Evolutionary conservation across 2,888 invertebrate species (phyloP).

Genomic region (Caenorhabditis afra): DNA sequence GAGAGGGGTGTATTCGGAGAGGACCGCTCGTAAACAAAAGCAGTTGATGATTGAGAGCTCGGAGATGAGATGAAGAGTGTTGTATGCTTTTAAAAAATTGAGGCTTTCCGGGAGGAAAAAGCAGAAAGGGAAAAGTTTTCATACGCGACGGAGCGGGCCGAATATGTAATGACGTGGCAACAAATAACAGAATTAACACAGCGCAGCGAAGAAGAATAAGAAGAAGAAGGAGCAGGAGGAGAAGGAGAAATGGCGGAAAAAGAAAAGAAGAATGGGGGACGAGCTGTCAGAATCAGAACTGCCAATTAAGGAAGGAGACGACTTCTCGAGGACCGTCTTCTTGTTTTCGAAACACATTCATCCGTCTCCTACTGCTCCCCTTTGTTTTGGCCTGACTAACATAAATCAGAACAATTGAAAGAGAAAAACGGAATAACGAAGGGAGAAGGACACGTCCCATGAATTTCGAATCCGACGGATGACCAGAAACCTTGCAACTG

Average conservation of each 20-base stretch:
- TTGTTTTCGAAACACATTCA: constrained; percentile 10
- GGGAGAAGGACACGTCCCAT: constrained; percentile 28
- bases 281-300: constrained; percentile 39
- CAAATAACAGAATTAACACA: constrained; percentile 11
- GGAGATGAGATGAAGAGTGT: constrained; percentile 56
- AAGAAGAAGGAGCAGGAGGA: background rate
- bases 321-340: constrained; percentile 1
- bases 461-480: constrained; percentile 15
- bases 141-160: constrained; percentile 10
- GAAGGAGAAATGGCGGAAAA: background rate
- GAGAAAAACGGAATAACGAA: constrained; percentile 15
- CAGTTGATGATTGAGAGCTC: constrained; percentile 54
- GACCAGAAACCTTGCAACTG: constrained; percentile 14
- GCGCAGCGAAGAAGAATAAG: too few species aligned
- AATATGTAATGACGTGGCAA: constrained; percentile 52
- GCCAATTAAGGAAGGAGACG: constrained; percentile 12
- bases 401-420: constrained; percentile 43
- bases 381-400: constrained; percentile 13
- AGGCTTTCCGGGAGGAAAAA: constrained; percentile 47
- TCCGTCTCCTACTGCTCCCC: background rate
- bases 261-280: background rate
- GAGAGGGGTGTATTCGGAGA: constrained; percentile 19
- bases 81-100: constrained; percentile 57
- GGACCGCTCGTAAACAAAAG: constrained; percentile 46
- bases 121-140: constrained; percentile 15